Evolutionary conservation across 2,888 invertebrate species (phyloP).

Genomic region (Diplazon laetatorius): DNA sequence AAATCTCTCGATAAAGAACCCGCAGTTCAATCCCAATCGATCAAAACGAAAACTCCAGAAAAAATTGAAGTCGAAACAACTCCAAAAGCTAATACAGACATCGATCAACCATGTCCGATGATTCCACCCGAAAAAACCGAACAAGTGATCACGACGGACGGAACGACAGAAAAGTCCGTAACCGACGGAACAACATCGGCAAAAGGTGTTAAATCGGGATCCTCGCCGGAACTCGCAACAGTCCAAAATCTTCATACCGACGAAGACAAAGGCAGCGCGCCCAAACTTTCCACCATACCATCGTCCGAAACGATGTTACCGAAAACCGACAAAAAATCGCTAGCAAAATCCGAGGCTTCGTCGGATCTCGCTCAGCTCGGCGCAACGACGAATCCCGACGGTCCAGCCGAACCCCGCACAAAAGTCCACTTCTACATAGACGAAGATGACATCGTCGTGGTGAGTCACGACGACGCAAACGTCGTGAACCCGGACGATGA

Average conservation of each 20-base stretch:
- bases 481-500: conserved; percentile 33
- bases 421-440: conserved; percentile 80
- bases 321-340: conserved; percentile 55
- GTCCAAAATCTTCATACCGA: conserved; percentile 42
- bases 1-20: conserved; percentile 35
- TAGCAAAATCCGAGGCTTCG: conserved; percentile 63
- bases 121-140: conserved; percentile 22
- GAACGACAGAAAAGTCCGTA: conserved; percentile 37
- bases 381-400: conserved; percentile 50
- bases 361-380: conserved; percentile 60
- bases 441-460: conserved; percentile 76
- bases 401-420: conserved; percentile 66
- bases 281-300: conserved; percentile 71
- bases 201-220: conserved; percentile 50
- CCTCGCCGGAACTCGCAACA: conserved; percentile 52
- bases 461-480: conserved; percentile 69
- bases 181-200: conserved; percentile 49
- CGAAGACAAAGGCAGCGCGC: conserved; percentile 79
- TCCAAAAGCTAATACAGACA: conserved; percentile 11
- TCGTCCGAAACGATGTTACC: conserved; percentile 33
- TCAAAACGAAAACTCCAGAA: conserved; percentile 2
- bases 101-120: background rate
- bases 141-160: too few species aligned
- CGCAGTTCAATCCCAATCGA: conserved; percentile 37
- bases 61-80: background rate